Base-by-base conservation (phyloP, 2,113 vertebrate species). In the Lepidothrix coronata region DNA sequence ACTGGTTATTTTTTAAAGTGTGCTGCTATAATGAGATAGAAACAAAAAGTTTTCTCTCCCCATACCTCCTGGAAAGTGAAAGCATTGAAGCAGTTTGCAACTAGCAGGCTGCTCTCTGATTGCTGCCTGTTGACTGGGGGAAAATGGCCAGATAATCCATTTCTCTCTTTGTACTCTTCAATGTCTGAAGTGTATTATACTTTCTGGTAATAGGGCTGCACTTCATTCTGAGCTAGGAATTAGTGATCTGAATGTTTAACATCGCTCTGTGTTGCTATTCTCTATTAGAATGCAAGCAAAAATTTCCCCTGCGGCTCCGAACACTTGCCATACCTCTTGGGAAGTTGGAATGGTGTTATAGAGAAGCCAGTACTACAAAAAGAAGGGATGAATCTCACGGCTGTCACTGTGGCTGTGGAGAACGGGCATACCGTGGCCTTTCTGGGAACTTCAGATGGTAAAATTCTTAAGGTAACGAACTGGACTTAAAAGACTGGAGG, bases 261-360 rank as follows among this genome's bases (percentile, higher is more conserved):
- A 54, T 76, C 9, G 3, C 54, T 94, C 59, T 93, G 48, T 95
- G 81, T 89, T 93, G 78, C 90, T 91, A 25, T 95, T 96, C 91
- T 61, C 87, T 93, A 66, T 85, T 87, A 98, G 97, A 96, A 95
- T 92, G 95, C 97, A 95, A 98, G 96, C 35, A 21, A 80, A 44
- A 87, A 1, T 7, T 99, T 98, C 95, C 97, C 62, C 6, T 99
- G 99, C 61, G 99, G 99, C 57, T 99, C 97, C 0, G 99, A 99
- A 92, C 99, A 99, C 96, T 98, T 99, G 88, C 99, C 99, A 0
- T 99, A 99, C 41, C 99, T 99, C 0, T 93, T 99, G 97, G 99
- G 99, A 95, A 99, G 98, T 87, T 98, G 88, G 14, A 92, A 98
- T 5, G 98, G 98, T 28, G 96, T 98, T 37, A 8, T n/a, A 11